phyloP scores from a whole-genome alignment of 2,797 vertebrate genomes.

The Bovichtus diacanthus region DNA sequence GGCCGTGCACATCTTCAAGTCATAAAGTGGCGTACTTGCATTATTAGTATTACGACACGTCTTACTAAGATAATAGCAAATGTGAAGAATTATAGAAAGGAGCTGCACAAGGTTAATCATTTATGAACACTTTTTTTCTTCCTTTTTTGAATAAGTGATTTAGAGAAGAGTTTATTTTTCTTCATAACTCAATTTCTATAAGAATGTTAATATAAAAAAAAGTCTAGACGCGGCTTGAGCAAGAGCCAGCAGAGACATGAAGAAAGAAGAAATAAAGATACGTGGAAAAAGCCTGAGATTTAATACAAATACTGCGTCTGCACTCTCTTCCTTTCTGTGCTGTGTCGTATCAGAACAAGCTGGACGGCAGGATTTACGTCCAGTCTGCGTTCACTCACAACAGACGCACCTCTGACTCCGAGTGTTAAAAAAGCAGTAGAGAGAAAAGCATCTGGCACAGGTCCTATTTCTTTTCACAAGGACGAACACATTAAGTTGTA shows the following conservation, averaged over 20 bases:
- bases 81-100: conserved; percentile 63
- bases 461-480: conserved; percentile 38
- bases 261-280: no score
- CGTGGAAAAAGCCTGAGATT: conserved; percentile 66
- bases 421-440: conserved; percentile 23
- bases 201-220: conserved; percentile 48
- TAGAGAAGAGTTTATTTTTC: conserved; percentile 59
- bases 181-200: conserved; percentile 58
- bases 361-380: conserved; percentile 30
- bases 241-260: conserved; percentile 30
- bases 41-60: conserved; percentile 58
- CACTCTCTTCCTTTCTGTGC: conserved; percentile 27
- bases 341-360: conserved; percentile 25
- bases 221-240: conserved; percentile 38
- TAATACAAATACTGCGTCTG: conserved; percentile 80
- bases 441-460: conserved; percentile 26
- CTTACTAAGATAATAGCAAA: conserved; percentile 60
- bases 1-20: conserved; percentile 69
- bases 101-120: conserved; percentile 27
- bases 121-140: conserved; percentile 32
- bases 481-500: conserved; percentile 44
- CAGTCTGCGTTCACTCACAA: conserved; percentile 32
- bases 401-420: conserved; percentile 15
- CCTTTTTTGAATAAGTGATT: conserved; percentile 50
- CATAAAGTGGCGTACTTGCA: conserved; percentile 53